Base-by-base conservation (phyloP, 2,888 invertebrate genomes). In the Apodemia zela region DNA sequence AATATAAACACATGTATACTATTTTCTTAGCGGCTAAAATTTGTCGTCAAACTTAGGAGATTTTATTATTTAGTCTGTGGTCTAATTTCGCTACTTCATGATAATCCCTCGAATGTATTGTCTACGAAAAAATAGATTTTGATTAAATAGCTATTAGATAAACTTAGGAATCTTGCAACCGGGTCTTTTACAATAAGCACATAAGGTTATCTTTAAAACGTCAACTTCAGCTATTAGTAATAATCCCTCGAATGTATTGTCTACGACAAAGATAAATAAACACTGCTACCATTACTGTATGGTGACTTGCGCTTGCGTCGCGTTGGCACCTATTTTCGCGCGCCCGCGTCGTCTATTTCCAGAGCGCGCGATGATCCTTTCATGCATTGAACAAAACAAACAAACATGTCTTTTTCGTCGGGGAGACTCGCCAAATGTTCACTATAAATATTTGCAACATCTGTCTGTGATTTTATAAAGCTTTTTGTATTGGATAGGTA, bases 281-380 rank as follows among this genome's bases (percentile, higher is more conserved):
- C 42, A 42, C 29, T 8, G 11, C 25, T 42, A 35, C 17, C 38
- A 33, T 59, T 59, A 47, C 33, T 18, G 15, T 51, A 38, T 17
- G 25, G 13, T 51, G 57, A 45, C 63, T 59, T 60, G 65, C 74
- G 72, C 65, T n/a, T 51, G 68, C 80, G 74, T 68, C 71, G 75
- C 80, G 80, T 80, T 79, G 82, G 80, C 64, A 74, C 78, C 79
- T 87, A 87, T 86, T 85, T 86, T 77, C 71, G 80, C 78, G 72
- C 71, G 66, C 78, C 72, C 74, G 74, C 79, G 69, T 72, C 71
- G 77, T 68, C 74, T 87, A 86, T 87, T 85, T 85, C 72, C 76
- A 78, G 77, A 69, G 62, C 70, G 76, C 76, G 71, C 78, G 76
- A 67, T 73, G 81, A 74, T 82, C 81, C 78, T 78, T 72, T 42